phyloP scores from a whole-genome alignment of 37 sponge, comb jelly and placozoan genomes.

The Mnemiopsis leidyi region DNA sequence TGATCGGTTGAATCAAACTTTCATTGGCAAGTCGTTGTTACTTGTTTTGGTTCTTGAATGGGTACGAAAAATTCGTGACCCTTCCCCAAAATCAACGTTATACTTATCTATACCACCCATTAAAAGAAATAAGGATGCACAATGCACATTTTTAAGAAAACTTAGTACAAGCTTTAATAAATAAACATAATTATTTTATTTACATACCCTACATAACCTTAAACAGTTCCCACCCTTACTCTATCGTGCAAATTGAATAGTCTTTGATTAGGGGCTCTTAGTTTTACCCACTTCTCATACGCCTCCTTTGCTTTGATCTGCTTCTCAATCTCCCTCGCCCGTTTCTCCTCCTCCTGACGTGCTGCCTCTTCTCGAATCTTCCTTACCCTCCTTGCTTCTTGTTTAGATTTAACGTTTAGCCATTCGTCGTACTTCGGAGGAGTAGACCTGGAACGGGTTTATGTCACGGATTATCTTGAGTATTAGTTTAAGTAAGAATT shows the following conservation, averaged over 20 bases:
- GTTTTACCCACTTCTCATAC: background rate
- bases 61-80: too few relatives aligned
- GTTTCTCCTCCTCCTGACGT: background rate
- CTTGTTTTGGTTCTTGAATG: too few relatives aligned
- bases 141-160: too few relatives aligned
- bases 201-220: too few relatives aligned
- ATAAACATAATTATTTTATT: too few relatives aligned
- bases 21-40: too few relatives aligned
- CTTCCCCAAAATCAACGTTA: too few relatives aligned
- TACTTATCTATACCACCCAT: too few relatives aligned
- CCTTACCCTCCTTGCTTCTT: background rate
- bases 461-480: background rate
- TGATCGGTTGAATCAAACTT: too few relatives aligned
- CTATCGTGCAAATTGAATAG: background rate
- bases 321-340: background rate
- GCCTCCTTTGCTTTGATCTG: background rate
- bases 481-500: too few relatives aligned
- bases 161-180: too few relatives aligned
- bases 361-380: constrained; percentile 9
- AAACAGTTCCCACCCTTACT: background rate
- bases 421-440: constrained; percentile 28
- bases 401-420: background rate
- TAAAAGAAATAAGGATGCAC: too few relatives aligned
- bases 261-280: background rate
- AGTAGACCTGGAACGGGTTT: background rate